Conservation (phyloP, 1,140 invertebrate genomes). For the Drosophila sp. region DNA sequence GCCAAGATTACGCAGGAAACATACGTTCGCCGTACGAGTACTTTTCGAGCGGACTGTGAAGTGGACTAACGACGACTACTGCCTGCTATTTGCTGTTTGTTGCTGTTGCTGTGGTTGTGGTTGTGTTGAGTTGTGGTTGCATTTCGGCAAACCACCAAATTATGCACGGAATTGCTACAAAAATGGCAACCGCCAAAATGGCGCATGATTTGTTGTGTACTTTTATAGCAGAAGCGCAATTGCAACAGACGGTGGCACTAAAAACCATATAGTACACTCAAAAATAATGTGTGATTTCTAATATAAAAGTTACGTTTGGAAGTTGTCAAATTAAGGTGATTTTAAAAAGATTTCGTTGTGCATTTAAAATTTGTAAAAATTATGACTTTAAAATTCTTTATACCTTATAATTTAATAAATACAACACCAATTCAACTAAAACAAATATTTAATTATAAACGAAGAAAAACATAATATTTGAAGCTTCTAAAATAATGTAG, state of each 20-base stretch:
- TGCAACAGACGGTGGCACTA: background rate
- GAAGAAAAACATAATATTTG: no score
- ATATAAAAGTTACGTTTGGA: background rate
- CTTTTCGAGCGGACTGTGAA: background rate
- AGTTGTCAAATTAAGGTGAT: background rate
- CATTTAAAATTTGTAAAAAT: no score
- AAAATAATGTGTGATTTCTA: no score
- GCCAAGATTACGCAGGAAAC: slow-evolving; percentile 75
- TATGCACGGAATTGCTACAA: slow-evolving; percentile 67
- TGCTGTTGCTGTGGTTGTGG: no score
- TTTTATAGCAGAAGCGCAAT: slow-evolving; percentile 62
- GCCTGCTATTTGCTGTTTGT: no score
- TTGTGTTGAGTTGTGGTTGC: slow-evolving; percentile 29
- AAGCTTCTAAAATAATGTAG: no score
- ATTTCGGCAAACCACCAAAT: slow-evolving; percentile 53
- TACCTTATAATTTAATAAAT: no score
- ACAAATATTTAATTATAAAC: no score
- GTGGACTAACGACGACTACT: slow-evolving; percentile 23
- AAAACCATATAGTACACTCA: slow-evolving; percentile 1
- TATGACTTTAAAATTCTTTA: no score
- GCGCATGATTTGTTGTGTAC: slow-evolving; percentile 77
- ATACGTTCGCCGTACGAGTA: slow-evolving; percentile 1
- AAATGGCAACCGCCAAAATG: slow-evolving; percentile 69
- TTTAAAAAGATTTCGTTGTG: no score
- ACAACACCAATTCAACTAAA: no score